Base-by-base conservation (phyloP, 2,888 invertebrate genomes). In the Dicranocentrus wangi region DNA sequence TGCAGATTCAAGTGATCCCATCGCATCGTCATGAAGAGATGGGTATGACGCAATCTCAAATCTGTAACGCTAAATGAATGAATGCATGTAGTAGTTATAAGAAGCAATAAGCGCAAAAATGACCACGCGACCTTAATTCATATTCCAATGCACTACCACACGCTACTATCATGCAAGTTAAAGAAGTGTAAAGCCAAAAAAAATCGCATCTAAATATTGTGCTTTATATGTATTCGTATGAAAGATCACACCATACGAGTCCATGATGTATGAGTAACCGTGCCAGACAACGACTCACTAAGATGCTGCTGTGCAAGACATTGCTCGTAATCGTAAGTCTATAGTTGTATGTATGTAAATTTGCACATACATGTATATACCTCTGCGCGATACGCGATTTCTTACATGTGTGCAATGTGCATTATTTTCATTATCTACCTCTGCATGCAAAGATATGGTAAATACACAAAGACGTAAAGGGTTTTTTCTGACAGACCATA, bases 111-210 rank as follows among this genome's bases (percentile, higher is more conserved):
- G 27, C 21, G 13, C 15, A 15, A 70, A 70, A 53, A 55, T 53
- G 65, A 72, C 63, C 47, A 65, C 8, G 25, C 73, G 73, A 73
- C 73, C 73, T 73, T 73, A 73, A 73, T 32, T 60, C 21, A 2
- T n/a, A 51, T 51, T 55, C 47, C 55, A 55, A 21, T 55, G 55
- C 55, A 23, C 10, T 15, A 55, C 47, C n/a, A 47, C n/a, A 47
- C 47, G n/a, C 47, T 32, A 32, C 32, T 32, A 32, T 58, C 27
- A 27, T 28, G 15, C 17, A 28, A 28, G 10, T 32, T 32, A 10
- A 32, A 32, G 10, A 32, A n/a, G n/a, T n/a, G n/a, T 10, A 32
- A 32, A 32, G 32, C 32, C 32, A 32, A 32, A 32, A 32, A 32
- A n/a, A n/a, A n/a, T n/a, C n/a, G 32, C 10, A 7, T 32, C 3